These are phyloP conservation scores for Cryptomyrus ogoouensis DNA, from an alignment of 2,113 vertebrate genomes.

Conservation along the genomic window DNA sequence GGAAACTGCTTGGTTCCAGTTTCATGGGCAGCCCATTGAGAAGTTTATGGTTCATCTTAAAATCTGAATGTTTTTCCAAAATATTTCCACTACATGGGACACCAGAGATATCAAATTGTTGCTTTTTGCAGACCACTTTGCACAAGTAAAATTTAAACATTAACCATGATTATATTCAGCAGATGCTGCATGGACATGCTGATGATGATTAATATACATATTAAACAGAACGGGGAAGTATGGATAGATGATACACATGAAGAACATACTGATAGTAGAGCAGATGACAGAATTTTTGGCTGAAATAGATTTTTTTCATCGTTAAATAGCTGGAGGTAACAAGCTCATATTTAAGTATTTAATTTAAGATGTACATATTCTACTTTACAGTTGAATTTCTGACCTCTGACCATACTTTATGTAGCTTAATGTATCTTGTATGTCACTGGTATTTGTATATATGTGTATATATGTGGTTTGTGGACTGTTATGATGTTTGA, in stretches of 20 bases:
- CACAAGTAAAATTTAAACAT: background rate
- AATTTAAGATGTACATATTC: background rate
- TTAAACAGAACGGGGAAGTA: background rate
- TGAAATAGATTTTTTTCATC: background rate
- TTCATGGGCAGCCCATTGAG: background rate
- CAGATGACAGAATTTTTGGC: background rate
- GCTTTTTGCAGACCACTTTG: background rate
- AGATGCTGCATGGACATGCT: background rate
- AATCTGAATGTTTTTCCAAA: background rate
- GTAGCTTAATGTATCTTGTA: background rate
- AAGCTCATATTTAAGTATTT: constrained; percentile 5
- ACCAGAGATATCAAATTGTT: background rate
- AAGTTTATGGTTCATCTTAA: background rate
- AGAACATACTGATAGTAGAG: background rate
- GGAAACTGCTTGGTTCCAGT: background rate
- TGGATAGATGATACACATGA: background rate
- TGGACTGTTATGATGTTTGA: background rate
- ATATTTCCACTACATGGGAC: background rate
- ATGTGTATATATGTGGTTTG: background rate
- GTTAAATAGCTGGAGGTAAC: background rate
- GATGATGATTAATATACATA: background rate
- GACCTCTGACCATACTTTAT: background rate
- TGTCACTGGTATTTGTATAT: background rate
- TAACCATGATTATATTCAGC: background rate
- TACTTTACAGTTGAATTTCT: background rate